Evolutionary conservation across 2,113 vertebrate species (phyloP), one percentile per base, ranked within the genome.

Genomic region (Scortum barcoo): DNA sequence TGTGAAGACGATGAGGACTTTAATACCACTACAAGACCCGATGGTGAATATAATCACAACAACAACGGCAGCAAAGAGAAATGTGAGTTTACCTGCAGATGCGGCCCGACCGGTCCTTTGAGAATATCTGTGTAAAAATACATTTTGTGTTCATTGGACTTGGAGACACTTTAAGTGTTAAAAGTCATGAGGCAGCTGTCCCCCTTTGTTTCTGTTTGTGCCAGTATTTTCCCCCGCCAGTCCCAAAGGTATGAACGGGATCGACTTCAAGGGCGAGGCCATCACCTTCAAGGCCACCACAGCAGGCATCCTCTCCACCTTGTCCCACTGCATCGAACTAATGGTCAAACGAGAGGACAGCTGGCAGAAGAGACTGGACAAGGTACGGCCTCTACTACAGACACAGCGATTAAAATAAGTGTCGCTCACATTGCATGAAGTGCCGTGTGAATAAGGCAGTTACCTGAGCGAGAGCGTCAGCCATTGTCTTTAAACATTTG

Each of bases 281-380:
- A 99, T 99, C 94, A 99, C 98, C 76, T 99, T 99, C 91, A 99
- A 99, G 93, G 98, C 98, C 89, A 99, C 98, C 53, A 99, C 98
- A 70, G 98, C 97, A 66, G 98, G 98, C 70, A 99, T 99, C 78
- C 96, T 99, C 79, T 97, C 98, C 51, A 99, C 98, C 0, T 94
- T 99, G 44, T 99, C 98, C 78, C 97, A 99, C 89, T 99, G 98
- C 93, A 98, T 99, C 78, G 98, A 99, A 67, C 95, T 99, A 78
- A 99, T 99, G 97, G 95, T 99, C 61, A 99, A 99, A 92, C 95
- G 96, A 77, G 97, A 98, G 86, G 98, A 99, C 86, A 99, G 95
- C 95, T 99, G 98, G 97, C 98, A 99, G 86, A 99, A 97, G 88
- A 96, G 97, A 57, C 83, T 99, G 65, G 98, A 99, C 91, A 99